Conservation (phyloP, 2,888 invertebrate species). For the Tiliacea aurago region DNA sequence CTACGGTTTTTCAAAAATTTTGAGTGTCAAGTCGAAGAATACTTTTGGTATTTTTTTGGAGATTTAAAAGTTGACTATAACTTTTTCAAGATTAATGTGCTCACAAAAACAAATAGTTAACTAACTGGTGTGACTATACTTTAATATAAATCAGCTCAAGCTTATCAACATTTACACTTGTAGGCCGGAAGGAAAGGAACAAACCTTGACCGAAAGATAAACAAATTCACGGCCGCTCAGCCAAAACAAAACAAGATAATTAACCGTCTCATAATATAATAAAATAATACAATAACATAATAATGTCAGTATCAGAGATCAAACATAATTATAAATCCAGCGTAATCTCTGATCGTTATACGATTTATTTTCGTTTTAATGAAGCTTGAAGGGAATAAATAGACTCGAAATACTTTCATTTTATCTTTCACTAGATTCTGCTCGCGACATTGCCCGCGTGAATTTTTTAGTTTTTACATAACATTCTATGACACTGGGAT, state of each 20-base stretch:
- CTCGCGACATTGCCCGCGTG: too few species aligned
- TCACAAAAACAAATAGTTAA: background rate
- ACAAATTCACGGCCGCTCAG: constrained; percentile 44
- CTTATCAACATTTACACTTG: constrained; percentile 23
- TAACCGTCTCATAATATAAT: constrained; percentile 39
- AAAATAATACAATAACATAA: constrained; percentile 29
- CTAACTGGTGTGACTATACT: background rate
- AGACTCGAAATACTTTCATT: background rate
- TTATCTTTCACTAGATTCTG: too few species aligned
- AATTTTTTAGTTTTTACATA: too few species aligned
- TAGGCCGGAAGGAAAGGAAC: constrained; percentile 55
- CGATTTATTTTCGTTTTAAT: constrained; percentile 7
- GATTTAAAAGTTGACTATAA: background rate
- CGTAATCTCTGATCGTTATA: constrained; percentile 27
- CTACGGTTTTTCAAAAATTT: background rate
- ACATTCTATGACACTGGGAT: too few species aligned
- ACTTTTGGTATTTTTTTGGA: background rate
- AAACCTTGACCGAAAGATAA: constrained; percentile 48
- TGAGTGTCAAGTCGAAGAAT: background rate
- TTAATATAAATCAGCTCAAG: constrained; percentile 15
- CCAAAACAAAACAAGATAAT: constrained; percentile 58
- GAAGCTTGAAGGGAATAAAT: background rate
- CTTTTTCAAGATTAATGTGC: too few species aligned
- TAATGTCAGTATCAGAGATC: constrained; percentile 42
- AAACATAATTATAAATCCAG: constrained; percentile 32